phyloP scores from a whole-genome alignment of 2,888 invertebrate genomes.

The Acanthopleura granulata region DNA sequence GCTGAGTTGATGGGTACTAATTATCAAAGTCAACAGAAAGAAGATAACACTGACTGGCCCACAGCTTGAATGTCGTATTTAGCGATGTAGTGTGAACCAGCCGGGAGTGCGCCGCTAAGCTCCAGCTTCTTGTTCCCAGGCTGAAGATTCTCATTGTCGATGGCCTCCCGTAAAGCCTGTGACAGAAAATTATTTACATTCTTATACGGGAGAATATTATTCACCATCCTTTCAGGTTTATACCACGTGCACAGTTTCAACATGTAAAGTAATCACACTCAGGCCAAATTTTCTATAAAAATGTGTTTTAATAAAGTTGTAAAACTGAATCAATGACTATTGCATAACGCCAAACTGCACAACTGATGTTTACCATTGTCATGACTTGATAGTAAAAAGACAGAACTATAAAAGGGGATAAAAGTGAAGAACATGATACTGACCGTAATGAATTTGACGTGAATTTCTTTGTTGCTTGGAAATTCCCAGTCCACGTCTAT shows the following conservation, averaged over 20 bases:
- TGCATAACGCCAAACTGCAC: too few species aligned
- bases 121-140: not conserved
- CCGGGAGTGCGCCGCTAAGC: not conserved
- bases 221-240: too few species aligned
- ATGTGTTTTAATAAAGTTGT: too few species aligned
- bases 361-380: too few species aligned
- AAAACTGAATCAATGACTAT: too few species aligned
- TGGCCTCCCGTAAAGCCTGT: not conserved
- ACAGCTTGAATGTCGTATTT: not conserved
- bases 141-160: not conserved
- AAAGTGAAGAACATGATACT: not conserved
- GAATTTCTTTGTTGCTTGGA: not conserved
- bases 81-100: not conserved
- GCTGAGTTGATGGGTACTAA: too few species aligned
- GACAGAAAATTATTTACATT: not conserved
- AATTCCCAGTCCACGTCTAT: conserved; percentile 16
- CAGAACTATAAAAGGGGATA: too few species aligned
- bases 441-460: not conserved
- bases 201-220: not conserved
- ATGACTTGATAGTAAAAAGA: too few species aligned
- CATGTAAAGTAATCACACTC: too few species aligned
- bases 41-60: not conserved
- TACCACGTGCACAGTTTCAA: not conserved
- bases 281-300: too few species aligned
- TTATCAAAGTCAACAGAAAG: too few species aligned